These are phyloP conservation scores for Marasmarcha lunaedactyla DNA, from an alignment of 2,888 invertebrate genomes.

Conservation along the genomic window DNA sequence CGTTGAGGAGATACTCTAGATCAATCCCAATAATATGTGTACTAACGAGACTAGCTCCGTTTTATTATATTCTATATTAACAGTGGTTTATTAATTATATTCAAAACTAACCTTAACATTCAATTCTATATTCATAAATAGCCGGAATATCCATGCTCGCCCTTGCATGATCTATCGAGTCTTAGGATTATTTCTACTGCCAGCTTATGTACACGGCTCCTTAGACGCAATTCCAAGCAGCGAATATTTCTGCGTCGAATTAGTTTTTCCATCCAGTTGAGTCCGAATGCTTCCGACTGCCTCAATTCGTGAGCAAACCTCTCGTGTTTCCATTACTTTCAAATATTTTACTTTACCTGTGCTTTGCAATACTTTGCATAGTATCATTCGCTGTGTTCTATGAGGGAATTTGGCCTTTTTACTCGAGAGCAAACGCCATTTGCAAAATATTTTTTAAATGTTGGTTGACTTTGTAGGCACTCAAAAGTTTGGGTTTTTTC, in stretches of 20 bases:
- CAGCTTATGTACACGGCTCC: no score
- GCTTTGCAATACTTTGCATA: constrained; percentile 43
- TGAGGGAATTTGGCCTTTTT: constrained; percentile 25
- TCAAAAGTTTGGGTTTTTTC: neutral
- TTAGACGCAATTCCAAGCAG: neutral
- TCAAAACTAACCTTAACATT: no score
- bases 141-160: no score
- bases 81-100: no score
- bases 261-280: constrained; percentile 67
- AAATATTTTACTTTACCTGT: constrained; percentile 55
- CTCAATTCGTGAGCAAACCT: constrained; percentile 62
- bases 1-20: no score
- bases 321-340: constrained; percentile 64
- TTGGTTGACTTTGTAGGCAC: neutral
- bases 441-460: constrained; percentile 2
- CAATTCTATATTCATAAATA: no score
- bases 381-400: constrained; percentile 35
- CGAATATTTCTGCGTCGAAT: constrained; percentile 42
- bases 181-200: no score
- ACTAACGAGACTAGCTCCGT: no score
- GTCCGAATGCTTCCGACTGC: constrained; percentile 59
- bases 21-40: no score
- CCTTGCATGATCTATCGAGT: no score
- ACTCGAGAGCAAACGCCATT: constrained; percentile 4
- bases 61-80: no score